A percentile compares a stretch with the other conserved stretches of the same genome.
These are phyloP conservation scores for Bombycilla garrulus DNA, from an alignment of 2,113 vertebrate species.

Conservation along the genomic window DNA sequence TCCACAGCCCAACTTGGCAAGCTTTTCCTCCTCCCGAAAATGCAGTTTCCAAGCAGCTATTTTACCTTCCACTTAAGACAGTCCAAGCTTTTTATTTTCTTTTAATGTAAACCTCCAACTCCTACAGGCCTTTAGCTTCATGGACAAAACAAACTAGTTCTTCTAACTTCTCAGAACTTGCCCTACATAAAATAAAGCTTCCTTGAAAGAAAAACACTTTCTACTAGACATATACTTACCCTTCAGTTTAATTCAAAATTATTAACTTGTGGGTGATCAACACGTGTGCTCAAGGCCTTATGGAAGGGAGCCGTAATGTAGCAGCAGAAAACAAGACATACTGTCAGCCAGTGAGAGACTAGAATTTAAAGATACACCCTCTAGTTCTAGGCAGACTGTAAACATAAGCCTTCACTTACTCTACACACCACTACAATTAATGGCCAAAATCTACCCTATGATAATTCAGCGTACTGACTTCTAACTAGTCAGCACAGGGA, in stretches of 20 bases:
- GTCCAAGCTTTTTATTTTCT: not conserved
- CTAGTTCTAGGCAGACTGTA: not conserved
- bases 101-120: not conserved
- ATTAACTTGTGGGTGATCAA: constrained; percentile 3
- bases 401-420: not conserved
- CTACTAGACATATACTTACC: not conserved
- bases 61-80: not conserved
- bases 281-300: not conserved
- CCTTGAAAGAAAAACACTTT: not conserved
- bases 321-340: not conserved
- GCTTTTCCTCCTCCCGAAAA: not conserved
- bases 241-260: not conserved
- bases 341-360: not conserved
- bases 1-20: not conserved
- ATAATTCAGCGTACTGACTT: not conserved
- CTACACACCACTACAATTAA: not conserved
- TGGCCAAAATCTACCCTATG: not conserved
- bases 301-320: not conserved
- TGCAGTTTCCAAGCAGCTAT: not conserved
- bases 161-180: not conserved
- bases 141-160: constrained; percentile 1
- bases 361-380: not conserved
- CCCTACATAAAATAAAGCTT: not conserved
- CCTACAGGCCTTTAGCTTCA: not conserved
- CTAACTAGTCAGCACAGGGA: not conserved